Evolutionary conservation across 2,888 invertebrate species (phyloP).

Genomic region (Heliconius hortense): DNA sequence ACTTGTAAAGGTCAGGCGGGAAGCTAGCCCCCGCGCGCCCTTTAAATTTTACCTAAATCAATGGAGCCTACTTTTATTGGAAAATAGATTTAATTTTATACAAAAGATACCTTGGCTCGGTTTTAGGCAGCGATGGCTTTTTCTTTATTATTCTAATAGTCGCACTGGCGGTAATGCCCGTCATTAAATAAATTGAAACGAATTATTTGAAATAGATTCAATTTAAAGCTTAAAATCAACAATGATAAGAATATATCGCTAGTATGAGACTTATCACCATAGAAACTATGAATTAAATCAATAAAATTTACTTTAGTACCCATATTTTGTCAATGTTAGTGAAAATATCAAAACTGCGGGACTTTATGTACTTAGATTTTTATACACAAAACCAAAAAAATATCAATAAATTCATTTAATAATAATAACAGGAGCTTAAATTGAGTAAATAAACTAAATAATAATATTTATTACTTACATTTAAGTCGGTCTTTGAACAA

Average conservation of each 20-base stretch:
- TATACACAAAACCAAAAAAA: constrained; percentile 23
- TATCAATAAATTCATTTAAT: constrained; percentile 45
- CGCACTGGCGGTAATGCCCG: constrained; percentile 76
- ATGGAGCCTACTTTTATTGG: constrained; percentile 27
- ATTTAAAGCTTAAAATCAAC: constrained; percentile 22
- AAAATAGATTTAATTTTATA: constrained; percentile 20
- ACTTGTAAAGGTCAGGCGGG: constrained; percentile 74
- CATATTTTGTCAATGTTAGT: constrained; percentile 57
- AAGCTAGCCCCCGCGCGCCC: constrained; percentile 64
- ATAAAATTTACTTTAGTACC: constrained; percentile 62
- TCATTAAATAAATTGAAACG: constrained; percentile 63
- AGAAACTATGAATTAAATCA: constrained; percentile 72
- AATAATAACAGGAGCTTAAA: constrained; percentile 27
- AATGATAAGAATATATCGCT: constrained; percentile 33
- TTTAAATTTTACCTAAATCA: constrained; percentile 50
- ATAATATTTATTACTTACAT: constrained; percentile 68
- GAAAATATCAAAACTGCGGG: constrained; percentile 53
- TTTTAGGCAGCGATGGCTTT: constrained; percentile 54
- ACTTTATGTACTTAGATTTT: constrained; percentile 50
- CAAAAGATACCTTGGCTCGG: constrained; percentile 56
- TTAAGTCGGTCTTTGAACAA: constrained; percentile 74
- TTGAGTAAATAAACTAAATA: constrained; percentile 43
- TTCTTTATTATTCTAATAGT: constrained; percentile 72
- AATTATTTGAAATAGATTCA: constrained; percentile 23
- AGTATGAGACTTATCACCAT: constrained; percentile 59